Percentiles rank a stretch among this genome's conserved stretches.
Evolutionary conservation across 2,888 invertebrate species (phyloP).

Genomic region (Hirtodrosophila cameraria): DNA sequence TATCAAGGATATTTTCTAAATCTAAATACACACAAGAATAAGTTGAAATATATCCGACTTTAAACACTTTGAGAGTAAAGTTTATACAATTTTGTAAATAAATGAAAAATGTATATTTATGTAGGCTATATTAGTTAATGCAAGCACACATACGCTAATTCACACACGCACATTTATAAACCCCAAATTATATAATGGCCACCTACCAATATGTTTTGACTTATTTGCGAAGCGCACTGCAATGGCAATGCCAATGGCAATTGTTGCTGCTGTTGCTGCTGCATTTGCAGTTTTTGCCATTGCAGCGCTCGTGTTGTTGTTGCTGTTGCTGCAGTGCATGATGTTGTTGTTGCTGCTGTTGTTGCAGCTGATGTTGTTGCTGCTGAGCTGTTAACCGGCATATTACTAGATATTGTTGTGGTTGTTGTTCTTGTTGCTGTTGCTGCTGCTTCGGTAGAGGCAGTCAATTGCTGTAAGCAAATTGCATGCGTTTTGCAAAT

Average conservation of each 20-base stretch:
- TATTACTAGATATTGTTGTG: slow-evolving; percentile 49
- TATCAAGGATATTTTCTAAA: too few species aligned
- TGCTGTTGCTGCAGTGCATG: too few species aligned
- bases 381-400: too few species aligned
- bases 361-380: slow-evolving; percentile 34
- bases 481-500: slow-evolving; percentile 59
- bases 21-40: too few species aligned
- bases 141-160: neutral
- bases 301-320: slow-evolving; percentile 34
- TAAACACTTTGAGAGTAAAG: too few species aligned
- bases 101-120: too few species aligned
- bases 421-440: slow-evolving; percentile 33
- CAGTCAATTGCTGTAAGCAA: slow-evolving; percentile 71
- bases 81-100: too few species aligned
- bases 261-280: slow-evolving; percentile 39
- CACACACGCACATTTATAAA: slow-evolving; percentile 21
- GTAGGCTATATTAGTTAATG: too few species aligned
- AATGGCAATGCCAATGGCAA: slow-evolving; percentile 60
- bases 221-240: slow-evolving; percentile 63
- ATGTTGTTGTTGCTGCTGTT: slow-evolving; percentile 28
- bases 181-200: slow-evolving; percentile 45
- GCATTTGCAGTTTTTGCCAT: slow-evolving; percentile 44
- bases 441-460: slow-evolving; percentile 51
- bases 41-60: too few species aligned
- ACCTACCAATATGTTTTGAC: slow-evolving; percentile 76